Base-by-base conservation (phyloP, 2,113 vertebrate genomes). In the Fulmarus glacialis region DNA sequence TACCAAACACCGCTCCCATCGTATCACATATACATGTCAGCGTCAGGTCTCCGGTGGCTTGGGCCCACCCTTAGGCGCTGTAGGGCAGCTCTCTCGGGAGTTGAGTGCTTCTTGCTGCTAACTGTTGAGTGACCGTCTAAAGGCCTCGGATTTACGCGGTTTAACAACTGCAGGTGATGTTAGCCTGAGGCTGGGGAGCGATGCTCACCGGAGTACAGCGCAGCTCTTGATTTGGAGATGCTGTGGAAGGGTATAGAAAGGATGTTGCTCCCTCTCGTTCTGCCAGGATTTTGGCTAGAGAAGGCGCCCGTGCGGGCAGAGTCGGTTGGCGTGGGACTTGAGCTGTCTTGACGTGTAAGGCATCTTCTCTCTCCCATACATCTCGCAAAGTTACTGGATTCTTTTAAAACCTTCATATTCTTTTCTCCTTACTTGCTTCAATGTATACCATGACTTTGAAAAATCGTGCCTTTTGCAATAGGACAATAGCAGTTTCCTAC, bases 381-480 rank as follows among this genome's bases (percentile, higher is more conserved):
- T 38, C 34, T 89, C 70, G 56, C 34, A 18, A 1, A 71, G 34
- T 68, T 63, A 5, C n/a, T 40, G 56, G 52, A 63, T 56, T 86
- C 66, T 29, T 55, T 58, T 24, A 18, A 66, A 81, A 8, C 52
- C 43, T 79, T 63, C 9, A 0, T 45, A 11, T 60, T 66, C 40
- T 43, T 70, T 62, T 9, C 42, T 73, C 60, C 50, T 90, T 3
- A 1, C 19, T 53, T 38, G 43, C 40, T 68, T 42, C 77, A 9
- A 0, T 5, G 1, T 4, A 7, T 18, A 4, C 80, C 74, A 15
- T 1, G 47, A 56, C 91, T 68, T 74, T 1, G 52, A 58, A 55
- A 81, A 91, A 21, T 13, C 1, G 93, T 97, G 95, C 97, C 93
- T 97, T 97, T 96, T 58, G 73, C 93, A 93, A 29, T 2, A 60